phyloP scores from a whole-genome alignment of 2,797 vertebrate species.

The Sebastes oblongus region DNA sequence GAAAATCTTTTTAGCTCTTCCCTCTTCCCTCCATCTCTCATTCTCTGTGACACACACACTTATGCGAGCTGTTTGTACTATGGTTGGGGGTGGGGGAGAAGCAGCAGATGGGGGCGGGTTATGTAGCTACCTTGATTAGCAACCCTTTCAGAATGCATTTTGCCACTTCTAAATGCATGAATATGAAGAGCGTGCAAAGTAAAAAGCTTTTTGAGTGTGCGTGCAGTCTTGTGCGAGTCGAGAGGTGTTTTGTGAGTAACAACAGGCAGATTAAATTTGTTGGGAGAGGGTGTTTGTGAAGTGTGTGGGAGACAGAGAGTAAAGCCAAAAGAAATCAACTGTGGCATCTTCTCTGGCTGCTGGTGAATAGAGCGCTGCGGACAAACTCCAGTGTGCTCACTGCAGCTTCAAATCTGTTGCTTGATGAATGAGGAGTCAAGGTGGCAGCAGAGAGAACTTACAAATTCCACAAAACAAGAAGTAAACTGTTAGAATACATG shows the following conservation, averaged over 20 bases:
- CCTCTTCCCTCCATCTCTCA: background rate
- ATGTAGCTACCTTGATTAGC: constrained; percentile 25
- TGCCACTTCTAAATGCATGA: constrained; percentile 16
- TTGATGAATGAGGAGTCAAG: background rate
- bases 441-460: background rate
- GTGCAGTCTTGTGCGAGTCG: background rate
- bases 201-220: constrained; percentile 11
- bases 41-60: background rate
- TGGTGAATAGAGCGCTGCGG: background rate
- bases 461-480: background rate
- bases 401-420: background rate
- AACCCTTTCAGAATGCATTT: constrained; percentile 28
- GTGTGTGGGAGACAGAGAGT: background rate
- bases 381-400: background rate
- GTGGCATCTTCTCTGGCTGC: constrained; percentile 3
- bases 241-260: constrained; percentile 9
- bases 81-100: background rate
- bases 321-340: constrained; percentile 14
- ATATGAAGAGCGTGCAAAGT: background rate
- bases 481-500: background rate
- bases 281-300: constrained; percentile 1
- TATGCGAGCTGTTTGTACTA: background rate
- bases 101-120: background rate
- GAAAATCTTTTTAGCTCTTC: background rate
- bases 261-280: constrained; percentile 8